Evolutionary conservation across 35 echinoderm and acorn worm genomes (phyloP).

Genomic region (Lytechinus variegatus): DNA sequence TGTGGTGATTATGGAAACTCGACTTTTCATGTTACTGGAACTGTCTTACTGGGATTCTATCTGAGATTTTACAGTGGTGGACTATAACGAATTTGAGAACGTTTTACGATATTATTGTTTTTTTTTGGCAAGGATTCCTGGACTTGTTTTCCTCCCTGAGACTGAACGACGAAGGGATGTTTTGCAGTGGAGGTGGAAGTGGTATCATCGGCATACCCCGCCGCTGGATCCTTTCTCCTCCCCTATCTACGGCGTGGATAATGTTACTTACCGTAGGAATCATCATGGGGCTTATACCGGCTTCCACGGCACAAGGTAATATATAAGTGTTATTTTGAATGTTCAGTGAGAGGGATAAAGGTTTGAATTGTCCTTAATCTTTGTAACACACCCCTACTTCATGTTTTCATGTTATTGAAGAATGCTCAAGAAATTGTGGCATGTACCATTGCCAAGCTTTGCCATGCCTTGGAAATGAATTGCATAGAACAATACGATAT

Average conservation of each 20-base stretch:
- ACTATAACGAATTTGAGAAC: neutral
- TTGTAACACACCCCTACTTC: no score
- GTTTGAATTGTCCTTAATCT: no score
- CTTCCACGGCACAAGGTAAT: conserved; percentile 22
- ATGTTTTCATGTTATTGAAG: no score
- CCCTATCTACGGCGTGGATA: neutral
- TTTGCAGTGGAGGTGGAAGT: neutral
- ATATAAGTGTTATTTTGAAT: neutral
- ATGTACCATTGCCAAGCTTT: no score
- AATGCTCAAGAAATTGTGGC: no score
- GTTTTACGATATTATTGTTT: neutral
- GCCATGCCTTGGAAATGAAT: no score
- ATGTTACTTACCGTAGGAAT: conserved; percentile 12
- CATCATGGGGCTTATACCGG: neutral
- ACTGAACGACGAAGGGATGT: neutral
- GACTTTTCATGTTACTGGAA: neutral
- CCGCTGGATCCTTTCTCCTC: neutral
- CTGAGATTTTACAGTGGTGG: conserved; percentile 25
- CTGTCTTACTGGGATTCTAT: conserved; percentile 21
- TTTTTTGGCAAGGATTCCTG: neutral
- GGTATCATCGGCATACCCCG: neutral
- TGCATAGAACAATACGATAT: no score
- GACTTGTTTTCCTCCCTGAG: neutral
- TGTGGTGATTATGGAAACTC: neutral
- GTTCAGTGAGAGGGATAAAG: no score